These are phyloP conservation scores for Nannospalax galili DNA, from an alignment of 2,113 vertebrate species.

Conservation along the genomic window DNA sequence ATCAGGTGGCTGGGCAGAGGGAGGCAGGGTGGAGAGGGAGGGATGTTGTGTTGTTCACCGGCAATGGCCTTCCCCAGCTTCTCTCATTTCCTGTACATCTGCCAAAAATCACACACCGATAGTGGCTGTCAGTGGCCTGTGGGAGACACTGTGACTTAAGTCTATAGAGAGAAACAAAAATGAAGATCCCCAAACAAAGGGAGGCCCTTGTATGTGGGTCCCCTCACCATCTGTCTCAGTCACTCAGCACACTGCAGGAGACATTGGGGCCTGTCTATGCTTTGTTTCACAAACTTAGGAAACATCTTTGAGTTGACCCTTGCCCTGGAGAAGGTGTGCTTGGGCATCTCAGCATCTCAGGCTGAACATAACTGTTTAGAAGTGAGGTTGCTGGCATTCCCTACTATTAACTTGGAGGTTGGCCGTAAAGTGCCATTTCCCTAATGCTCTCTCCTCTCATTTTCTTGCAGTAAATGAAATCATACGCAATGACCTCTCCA, in stretches of 20 bases:
- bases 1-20: constrained; percentile 76
- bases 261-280: background rate
- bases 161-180: constrained; percentile 78
- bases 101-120: constrained; percentile 94
- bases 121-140: constrained; percentile 86
- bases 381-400: background rate
- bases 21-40: constrained; percentile 78
- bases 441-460: constrained; percentile 62
- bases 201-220: background rate
- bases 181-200: background rate
- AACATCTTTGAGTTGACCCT: background rate
- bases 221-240: background rate
- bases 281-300: background rate
- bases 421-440: background rate
- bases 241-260: background rate
- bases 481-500: constrained; percentile 97
- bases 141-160: constrained; percentile 88
- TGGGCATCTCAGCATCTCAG: background rate
- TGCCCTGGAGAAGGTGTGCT: background rate
- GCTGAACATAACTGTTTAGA: fast-evolving
- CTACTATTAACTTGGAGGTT: background rate
- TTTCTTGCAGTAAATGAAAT: constrained; percentile 97
- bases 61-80: constrained; percentile 85
- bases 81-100: constrained; percentile 92
- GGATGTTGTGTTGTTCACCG: constrained; percentile 81